Evolutionary conservation across 1,140 invertebrate genomes (phyloP), one percentile per base, ranked within the genome.

Genomic region (Rhynchophorus ferrugineus): DNA sequence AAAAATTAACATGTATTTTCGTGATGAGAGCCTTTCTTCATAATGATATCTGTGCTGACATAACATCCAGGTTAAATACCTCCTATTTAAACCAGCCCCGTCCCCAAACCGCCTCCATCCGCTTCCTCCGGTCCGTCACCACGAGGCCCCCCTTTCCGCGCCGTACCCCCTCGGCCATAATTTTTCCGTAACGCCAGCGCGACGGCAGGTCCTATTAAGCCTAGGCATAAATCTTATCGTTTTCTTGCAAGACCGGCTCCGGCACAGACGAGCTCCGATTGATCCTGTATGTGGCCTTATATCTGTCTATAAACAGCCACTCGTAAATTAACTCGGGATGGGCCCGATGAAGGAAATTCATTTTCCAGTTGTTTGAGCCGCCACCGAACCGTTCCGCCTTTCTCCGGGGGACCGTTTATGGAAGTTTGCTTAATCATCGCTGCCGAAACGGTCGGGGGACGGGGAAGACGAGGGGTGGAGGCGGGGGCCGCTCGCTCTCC

Each of bases 341-440:
- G 64, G 66, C 67, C 59, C 64, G 64, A 69, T 68, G 66, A 68
- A 69, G 67, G 66, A 69, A 69, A 69, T 68, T 69, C 67, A 69
- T 69, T 69, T 69, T 69, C 66, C 67, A 62, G 56, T 67, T 69
- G 67, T 69, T 69, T 69, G 67, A 58, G 57, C 62, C 58, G 59
- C 61, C 60, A 67, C 5, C 11, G 55, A 65, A 63, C 66, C 49
- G 50, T 54, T 59, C 49, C 58, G 58, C 54, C 56, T 59, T 56
- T 54, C 57, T 59, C 52, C 22, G 42, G n/a, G n/a, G n/a, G n/a
- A 48, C 57, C 54, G 53, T 56, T 59, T 59, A 50, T 56, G 38
- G 38, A 56, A 59, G 57, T 58, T 58, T 59, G 52, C 57, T 58
- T 58, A 58, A 58, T 58, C 57, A 55, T 38, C 46, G 47, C 42